These are phyloP conservation scores for Ailuropoda melanoleuca DNA, from an alignment of 2,113 vertebrate species.

Conservation along the genomic window DNA sequence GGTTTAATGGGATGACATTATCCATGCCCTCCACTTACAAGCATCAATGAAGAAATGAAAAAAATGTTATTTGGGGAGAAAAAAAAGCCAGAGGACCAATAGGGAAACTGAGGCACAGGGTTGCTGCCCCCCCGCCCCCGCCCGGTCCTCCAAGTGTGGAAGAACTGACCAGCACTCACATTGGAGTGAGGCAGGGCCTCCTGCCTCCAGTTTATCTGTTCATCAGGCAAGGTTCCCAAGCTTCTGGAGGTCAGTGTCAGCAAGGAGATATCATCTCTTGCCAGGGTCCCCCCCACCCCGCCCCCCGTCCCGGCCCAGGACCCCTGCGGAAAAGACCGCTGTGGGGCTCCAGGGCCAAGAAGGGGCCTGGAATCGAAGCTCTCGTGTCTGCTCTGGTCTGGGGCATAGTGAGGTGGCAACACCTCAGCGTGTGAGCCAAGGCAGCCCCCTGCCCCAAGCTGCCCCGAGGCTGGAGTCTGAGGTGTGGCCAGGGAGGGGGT, in stretches of 20 bases:
- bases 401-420: rapidly evolving
- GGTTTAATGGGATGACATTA: neutral
- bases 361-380: neutral
- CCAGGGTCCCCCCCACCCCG: neutral
- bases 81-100: neutral
- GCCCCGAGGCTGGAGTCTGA: neutral
- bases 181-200: neutral
- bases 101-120: neutral
- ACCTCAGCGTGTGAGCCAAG: neutral
- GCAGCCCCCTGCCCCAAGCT: neutral
- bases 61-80: neutral
- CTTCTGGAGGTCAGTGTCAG: neutral
- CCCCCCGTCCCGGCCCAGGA: neutral
- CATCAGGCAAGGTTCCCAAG: neutral
- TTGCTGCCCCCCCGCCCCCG: rapidly evolving
- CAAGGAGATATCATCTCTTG: neutral
- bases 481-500: conserved; percentile 25
- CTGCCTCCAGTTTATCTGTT: neutral
- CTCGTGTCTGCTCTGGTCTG: neutral
- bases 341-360: neutral
- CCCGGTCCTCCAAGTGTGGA: neutral
- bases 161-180: neutral
- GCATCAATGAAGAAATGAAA: neutral
- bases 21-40: neutral
- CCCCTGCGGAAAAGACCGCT: neutral